These are phyloP conservation scores for Neocrepidodera transversa DNA, from an alignment of 2,888 invertebrate genomes.

Conservation along the genomic window DNA sequence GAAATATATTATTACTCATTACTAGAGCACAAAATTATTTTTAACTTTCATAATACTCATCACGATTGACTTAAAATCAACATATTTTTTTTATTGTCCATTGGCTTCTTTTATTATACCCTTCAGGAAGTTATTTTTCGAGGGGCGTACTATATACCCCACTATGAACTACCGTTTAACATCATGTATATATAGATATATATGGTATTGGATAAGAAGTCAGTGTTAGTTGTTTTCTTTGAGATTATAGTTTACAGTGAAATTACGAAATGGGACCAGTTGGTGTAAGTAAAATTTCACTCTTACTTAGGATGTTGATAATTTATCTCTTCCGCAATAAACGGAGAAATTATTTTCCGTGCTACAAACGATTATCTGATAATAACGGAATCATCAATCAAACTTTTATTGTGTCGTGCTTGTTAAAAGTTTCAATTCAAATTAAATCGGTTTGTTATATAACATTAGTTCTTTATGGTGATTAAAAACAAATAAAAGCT, in stretches of 20 bases:
- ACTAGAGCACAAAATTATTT: neutral
- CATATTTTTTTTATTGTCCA: slow-evolving; percentile 14
- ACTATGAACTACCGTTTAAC: neutral
- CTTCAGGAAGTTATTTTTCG: slow-evolving; percentile 3
- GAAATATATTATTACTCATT: neutral
- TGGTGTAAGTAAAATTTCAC: slow-evolving; percentile 11
- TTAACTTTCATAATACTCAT: neutral
- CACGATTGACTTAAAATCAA: neutral
- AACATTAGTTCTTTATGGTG: too few species aligned
- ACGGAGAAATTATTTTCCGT: neutral
- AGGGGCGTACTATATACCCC: neutral
- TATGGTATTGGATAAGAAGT: neutral
- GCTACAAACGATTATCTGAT: too few species aligned
- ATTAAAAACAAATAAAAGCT: too few species aligned
- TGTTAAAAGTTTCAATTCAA: too few species aligned
- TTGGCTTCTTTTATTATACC: slow-evolving; percentile 8
- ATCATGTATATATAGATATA: neutral
- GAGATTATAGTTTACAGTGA: neutral
- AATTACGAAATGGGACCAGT: slow-evolving; percentile 8
- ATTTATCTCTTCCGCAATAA: neutral
- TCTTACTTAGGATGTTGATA: neutral
- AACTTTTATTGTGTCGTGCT: too few species aligned
- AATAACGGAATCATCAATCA: too few species aligned
- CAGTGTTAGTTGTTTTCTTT: slow-evolving; percentile 4
- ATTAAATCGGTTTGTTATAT: too few species aligned